Conservation (phyloP, 2,888 invertebrate species). For the Helleia helle region DNA sequence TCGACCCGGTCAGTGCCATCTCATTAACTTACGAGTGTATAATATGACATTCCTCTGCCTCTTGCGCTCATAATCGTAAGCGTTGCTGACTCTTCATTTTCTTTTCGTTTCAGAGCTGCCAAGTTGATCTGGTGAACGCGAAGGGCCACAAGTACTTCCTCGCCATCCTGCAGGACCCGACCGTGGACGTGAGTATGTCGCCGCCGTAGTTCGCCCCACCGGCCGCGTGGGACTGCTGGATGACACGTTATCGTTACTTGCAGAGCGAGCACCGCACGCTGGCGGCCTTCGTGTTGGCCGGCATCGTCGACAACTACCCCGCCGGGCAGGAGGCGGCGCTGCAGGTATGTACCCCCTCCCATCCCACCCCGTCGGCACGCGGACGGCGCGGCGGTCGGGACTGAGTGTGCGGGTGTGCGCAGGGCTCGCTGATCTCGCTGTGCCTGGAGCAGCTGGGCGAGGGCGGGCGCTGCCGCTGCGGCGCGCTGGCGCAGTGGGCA, state of each 20-base stretch:
- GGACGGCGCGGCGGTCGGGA: too few species aligned
- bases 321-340: constrained; percentile 93
- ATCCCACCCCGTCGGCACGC: too few species aligned
- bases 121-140: constrained; percentile 94
- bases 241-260: constrained; percentile 13
- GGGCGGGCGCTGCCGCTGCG: constrained; percentile 92
- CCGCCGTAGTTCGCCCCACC: too few species aligned
- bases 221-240: too few species aligned
- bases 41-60: too few species aligned
- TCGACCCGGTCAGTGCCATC: constrained; percentile 83
- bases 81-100: too few species aligned
- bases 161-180: constrained; percentile 89
- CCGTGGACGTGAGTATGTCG: constrained; percentile 80
- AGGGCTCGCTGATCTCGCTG: constrained; percentile 91
- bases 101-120: constrained; percentile 83
- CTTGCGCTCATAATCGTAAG: too few species aligned
- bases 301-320: constrained; percentile 91
- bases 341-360: too few species aligned
- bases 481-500: constrained; percentile 87
- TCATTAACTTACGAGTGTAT: too few species aligned
- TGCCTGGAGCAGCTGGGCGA: constrained; percentile 90
- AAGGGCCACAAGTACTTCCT: constrained; percentile 96
- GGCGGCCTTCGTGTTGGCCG: constrained; percentile 95
- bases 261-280: constrained; percentile 90
- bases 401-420: too few species aligned